Evolutionary conservation across 2,113 vertebrate species (phyloP).

Genomic region (Choloepus hoffmanni): DNA sequence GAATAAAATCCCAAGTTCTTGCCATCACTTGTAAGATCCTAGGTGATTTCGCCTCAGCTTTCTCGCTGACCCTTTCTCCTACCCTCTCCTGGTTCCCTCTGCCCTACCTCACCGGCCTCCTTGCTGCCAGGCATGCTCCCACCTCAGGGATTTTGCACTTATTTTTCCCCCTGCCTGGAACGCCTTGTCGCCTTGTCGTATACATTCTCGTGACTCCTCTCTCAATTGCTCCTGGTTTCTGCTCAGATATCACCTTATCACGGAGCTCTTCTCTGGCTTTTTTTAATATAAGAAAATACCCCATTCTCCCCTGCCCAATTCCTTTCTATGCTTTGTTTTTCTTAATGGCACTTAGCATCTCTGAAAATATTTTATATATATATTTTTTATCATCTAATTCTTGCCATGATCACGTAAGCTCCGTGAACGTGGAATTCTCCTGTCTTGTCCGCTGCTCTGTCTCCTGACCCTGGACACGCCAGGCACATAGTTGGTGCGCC

Average conservation of each 20-base stretch:
- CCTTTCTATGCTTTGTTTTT: neutral
- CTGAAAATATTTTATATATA: neutral
- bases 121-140: rapidly evolving
- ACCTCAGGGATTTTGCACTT: rapidly evolving
- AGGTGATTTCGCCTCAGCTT: rapidly evolving
- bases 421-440: neutral
- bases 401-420: neutral
- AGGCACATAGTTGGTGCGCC: rapidly evolving
- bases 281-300: neutral
- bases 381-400: neutral
- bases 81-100: neutral
- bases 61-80: neutral
- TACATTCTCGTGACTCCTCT: rapidly evolving
- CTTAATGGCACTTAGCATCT: neutral
- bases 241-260: too few species aligned
- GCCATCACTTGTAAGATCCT: neutral
- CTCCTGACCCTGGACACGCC: neutral
- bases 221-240: neutral
- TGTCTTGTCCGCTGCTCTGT: rapidly evolving
- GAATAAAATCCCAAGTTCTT: neutral
- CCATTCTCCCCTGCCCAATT: neutral
- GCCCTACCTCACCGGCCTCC: rapidly evolving
- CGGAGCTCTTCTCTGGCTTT: neutral
- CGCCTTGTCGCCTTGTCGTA: neutral
- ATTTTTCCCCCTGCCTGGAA: neutral